Conservation (phyloP, 2,797 vertebrate species). For the Propithecus deckenii region DNA sequence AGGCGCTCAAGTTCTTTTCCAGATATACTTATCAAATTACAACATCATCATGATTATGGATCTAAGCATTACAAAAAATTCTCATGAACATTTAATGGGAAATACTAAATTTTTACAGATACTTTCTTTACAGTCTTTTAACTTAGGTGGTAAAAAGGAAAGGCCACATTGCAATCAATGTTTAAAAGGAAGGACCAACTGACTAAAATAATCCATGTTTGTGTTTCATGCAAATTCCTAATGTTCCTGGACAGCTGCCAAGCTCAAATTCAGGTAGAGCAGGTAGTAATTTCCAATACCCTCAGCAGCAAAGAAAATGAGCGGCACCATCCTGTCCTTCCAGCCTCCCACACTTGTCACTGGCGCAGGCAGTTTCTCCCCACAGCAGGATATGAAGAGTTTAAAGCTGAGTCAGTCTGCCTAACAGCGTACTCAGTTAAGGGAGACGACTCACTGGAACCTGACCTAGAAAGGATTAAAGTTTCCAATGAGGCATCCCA, state of each 20-base stretch:
- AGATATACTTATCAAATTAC: not conserved
- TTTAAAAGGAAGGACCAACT: not conserved
- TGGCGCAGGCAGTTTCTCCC: slow-evolving; percentile 72
- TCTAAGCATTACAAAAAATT: not conserved
- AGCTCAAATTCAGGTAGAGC: slow-evolving; percentile 76
- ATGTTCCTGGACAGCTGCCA: slow-evolving; percentile 68
- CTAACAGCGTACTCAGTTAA: slow-evolving; percentile 61
- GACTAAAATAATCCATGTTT: slow-evolving; percentile 64
- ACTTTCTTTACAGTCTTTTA: not conserved
- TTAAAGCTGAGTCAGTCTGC: slow-evolving; percentile 75
- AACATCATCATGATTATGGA: not conserved
- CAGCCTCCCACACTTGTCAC: slow-evolving; percentile 66
- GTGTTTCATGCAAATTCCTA: slow-evolving; percentile 67
- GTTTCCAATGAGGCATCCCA: not conserved
- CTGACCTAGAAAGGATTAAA: slow-evolving; percentile 73
- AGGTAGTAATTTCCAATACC: slow-evolving; percentile 74
- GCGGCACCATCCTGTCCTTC: slow-evolving; percentile 60
- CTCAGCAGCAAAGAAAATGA: slow-evolving; percentile 69
- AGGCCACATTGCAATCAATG: not conserved
- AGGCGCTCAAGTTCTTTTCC: not conserved
- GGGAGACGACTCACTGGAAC: slow-evolving; percentile 64
- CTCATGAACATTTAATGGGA: not conserved
- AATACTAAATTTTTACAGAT: not conserved
- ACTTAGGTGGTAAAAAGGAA: not conserved
- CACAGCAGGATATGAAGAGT: slow-evolving; percentile 62